These are phyloP conservation scores for Myotis planiceps DNA, from an alignment of 2,797 vertebrate genomes.

Conservation along the genomic window DNA sequence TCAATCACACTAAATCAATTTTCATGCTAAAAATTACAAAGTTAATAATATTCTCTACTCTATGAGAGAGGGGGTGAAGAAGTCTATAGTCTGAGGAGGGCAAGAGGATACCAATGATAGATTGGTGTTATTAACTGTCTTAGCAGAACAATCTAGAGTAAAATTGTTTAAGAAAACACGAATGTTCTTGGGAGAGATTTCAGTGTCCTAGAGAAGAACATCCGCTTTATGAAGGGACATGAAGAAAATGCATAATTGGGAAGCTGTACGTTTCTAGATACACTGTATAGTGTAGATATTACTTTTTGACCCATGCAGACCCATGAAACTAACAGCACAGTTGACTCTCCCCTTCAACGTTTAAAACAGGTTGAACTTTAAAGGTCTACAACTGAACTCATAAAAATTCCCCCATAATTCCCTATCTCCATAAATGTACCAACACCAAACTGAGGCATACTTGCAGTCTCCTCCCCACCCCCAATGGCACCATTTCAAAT, in stretches of 20 bases:
- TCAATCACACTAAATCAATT: neutral
- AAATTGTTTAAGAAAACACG: neutral
- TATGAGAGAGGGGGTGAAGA: neutral
- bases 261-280: neutral
- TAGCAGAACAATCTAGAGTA: neutral
- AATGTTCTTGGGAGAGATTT: neutral
- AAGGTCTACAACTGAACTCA: neutral
- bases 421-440: neutral
- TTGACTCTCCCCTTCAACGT: neutral
- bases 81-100: neutral
- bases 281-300: neutral
- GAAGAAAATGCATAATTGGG: neutral
- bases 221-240: neutral
- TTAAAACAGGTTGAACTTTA: neutral
- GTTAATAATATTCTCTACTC: neutral
- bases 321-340: neutral
- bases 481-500: neutral
- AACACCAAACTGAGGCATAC: neutral
- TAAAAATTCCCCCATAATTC: neutral
- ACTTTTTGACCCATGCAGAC: neutral
- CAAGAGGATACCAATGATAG: neutral
- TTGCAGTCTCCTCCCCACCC: neutral
- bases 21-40: constrained; percentile 11
- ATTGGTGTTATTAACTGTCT: neutral
- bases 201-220: neutral